Conservation (phyloP, 2,888 invertebrate species). For the Idaea dimidiata region DNA sequence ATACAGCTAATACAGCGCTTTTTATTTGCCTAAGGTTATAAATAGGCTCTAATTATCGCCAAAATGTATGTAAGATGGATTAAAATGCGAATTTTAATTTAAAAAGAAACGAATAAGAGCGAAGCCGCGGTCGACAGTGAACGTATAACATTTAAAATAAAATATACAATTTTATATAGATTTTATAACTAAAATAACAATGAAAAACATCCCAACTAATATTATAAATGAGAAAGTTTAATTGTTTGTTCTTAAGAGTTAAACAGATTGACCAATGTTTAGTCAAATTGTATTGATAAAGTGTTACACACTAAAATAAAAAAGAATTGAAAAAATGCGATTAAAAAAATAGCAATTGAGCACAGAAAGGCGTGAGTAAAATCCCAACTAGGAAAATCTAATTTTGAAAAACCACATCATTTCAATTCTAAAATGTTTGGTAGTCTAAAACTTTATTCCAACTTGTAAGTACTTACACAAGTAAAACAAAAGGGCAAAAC, state of each 20-base stretch:
- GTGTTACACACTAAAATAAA: no score
- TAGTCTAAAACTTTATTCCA: not conserved
- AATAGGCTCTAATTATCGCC: not conserved
- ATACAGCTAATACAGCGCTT: no score
- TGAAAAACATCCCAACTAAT: slow-evolving; percentile 13
- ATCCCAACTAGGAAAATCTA: no score
- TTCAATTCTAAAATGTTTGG: no score
- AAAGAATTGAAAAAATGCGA: no score
- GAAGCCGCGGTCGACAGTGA: not conserved
- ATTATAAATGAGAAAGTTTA: slow-evolving; percentile 16
- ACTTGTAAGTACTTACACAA: not conserved
- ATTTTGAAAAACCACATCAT: no score
- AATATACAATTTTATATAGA: not conserved
- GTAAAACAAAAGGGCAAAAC: not conserved
- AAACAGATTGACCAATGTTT: not conserved
- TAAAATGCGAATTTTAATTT: slow-evolving; percentile 4
- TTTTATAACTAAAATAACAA: slow-evolving; percentile 17
- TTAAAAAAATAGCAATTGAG: no score
- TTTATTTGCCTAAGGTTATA: no score
- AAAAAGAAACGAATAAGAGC: not conserved
- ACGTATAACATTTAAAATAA: not conserved
- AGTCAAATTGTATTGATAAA: no score
- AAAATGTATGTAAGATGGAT: slow-evolving; percentile 14
- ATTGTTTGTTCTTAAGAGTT: not conserved
- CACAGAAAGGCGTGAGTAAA: no score